phyloP scores from a whole-genome alignment of 2,797 vertebrate genomes.

The Gymnoscopelus microlampas region DNA sequence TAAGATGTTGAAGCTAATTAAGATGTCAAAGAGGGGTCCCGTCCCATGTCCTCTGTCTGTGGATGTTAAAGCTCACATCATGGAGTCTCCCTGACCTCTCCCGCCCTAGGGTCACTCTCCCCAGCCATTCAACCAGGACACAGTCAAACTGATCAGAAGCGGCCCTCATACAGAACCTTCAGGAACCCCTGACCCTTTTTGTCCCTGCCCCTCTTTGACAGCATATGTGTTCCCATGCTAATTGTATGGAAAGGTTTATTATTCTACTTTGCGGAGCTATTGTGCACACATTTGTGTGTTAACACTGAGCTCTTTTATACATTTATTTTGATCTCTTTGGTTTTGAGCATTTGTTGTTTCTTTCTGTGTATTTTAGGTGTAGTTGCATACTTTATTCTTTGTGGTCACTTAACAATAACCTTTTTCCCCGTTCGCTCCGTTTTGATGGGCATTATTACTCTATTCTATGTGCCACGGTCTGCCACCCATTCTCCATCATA shows the following conservation, averaged over 20 bases:
- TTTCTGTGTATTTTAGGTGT: conserved; percentile 6
- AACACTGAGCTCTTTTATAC: conserved; percentile 59
- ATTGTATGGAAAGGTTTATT: conserved; percentile 79
- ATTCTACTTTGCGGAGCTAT: conserved; percentile 71
- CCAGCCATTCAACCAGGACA: conserved; percentile 74
- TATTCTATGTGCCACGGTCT: conserved; percentile 13
- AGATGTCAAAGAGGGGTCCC: conserved; percentile 81
- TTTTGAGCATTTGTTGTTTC: conserved; percentile 50
- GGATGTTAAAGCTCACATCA: conserved; percentile 85
- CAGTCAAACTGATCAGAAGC: conserved; percentile 81
- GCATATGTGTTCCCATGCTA: conserved; percentile 81
- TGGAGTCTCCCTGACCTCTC: conserved; percentile 82
- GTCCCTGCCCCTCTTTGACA: conserved; percentile 69
- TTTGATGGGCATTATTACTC: conserved; percentile 20
- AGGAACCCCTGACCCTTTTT: conserved; percentile 79
- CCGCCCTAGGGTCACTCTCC: conserved; percentile 67
- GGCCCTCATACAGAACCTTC: conserved; percentile 71
- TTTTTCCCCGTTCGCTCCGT: conserved; percentile 6
- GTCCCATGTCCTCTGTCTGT: conserved; percentile 73
- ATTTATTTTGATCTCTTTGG: conserved; percentile 54
- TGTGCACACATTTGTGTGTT: conserved; percentile 72
- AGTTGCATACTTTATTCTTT: conserved; percentile 6
- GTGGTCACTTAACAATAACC: conserved; percentile 19
- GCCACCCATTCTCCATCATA: conserved; percentile 21
- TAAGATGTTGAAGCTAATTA: conserved; percentile 80